Evolutionary conservation across 2,113 vertebrate genomes (phyloP), one percentile per base, ranked within the genome.

Genomic region (Cariama cristata): DNA sequence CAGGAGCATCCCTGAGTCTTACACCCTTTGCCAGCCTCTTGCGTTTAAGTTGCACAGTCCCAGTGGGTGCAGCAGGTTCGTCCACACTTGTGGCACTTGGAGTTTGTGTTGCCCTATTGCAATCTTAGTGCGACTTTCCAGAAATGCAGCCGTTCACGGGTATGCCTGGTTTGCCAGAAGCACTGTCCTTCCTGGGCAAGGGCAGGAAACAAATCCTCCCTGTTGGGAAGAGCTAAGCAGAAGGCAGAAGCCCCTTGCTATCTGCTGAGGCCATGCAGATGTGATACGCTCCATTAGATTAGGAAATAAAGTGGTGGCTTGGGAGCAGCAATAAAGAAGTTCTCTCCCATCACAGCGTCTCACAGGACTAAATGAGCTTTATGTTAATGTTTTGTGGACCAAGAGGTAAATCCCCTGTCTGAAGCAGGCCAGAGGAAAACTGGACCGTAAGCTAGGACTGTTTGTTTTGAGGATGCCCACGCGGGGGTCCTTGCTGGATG

Each of bases 281-380:
- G 49, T 21, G 87, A 93, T 85, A 73, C 0, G 0, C 85, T 75
- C 79, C 84, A 44, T 94, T 93, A 83, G 90, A 76, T 85, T 19
- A 45, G 81, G 80, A 94, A 84, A 84, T 69, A 87, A 91, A 95
- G 56, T 84, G 50, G 40, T 81, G 60, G 20, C 80, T 84, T 89
- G 94, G 86, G 94, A 96, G 68, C 68, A 42, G 86, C 68, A 71
- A 32, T 94, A 60, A 79, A 76, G 62, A 91, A 60, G 66, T 79
- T 95, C 21, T 49, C 56, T 96, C 87, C 80, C 56, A 17, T 79
- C 47, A 13, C 33, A 22, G 59, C 77, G 79, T 93, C 95, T 94
- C 74, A 7, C 47, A 72, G 87, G 91, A 68, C 87, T 79, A 94
- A 91, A 68, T 81, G 66, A 95, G 58, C 92, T 84, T 85, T 79